These are phyloP conservation scores for Pempheris klunzingeri DNA, from an alignment of 2,797 vertebrate genomes.

Conservation along the genomic window DNA sequence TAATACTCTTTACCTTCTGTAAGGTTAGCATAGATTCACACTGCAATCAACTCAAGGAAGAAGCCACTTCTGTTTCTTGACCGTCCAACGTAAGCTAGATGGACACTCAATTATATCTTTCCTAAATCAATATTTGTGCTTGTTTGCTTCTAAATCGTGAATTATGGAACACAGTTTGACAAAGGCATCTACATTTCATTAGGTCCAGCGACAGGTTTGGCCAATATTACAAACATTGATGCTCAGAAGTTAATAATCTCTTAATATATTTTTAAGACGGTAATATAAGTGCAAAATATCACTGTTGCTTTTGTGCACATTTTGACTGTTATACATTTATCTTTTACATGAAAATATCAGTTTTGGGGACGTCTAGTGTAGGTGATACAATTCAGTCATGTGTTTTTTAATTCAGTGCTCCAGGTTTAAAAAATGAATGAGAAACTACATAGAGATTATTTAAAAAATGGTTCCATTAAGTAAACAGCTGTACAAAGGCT, in stretches of 20 bases:
- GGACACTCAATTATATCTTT: not conserved
- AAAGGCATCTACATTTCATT: not conserved
- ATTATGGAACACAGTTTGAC: conserved; percentile 2
- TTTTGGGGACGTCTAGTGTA: not conserved
- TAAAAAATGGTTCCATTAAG: not conserved
- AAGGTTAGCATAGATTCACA: conserved; percentile 20
- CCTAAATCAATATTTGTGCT: conserved; percentile 3
- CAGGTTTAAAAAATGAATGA: not conserved
- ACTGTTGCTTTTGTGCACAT: not conserved
- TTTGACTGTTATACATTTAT: not conserved
- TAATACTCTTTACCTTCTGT: conserved; percentile 28
- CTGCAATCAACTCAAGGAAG: not conserved
- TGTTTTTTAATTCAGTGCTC: not conserved
- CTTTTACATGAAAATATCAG: not conserved
- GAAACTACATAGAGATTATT: not conserved
- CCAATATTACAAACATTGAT: not conserved
- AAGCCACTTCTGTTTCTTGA: not conserved
- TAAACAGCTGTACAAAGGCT: not conserved
- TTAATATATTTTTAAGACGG: no score
- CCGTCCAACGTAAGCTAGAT: not conserved
- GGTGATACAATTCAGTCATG: not conserved
- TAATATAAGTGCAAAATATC: not conserved
- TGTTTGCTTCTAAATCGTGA: conserved; percentile 2
- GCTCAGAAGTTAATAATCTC: conserved; percentile 11
- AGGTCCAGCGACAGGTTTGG: not conserved